Evolutionary conservation across 2,113 vertebrate species (phyloP), one percentile per base, ranked within the genome.

Genomic region (Corvus hawaiiensis): DNA sequence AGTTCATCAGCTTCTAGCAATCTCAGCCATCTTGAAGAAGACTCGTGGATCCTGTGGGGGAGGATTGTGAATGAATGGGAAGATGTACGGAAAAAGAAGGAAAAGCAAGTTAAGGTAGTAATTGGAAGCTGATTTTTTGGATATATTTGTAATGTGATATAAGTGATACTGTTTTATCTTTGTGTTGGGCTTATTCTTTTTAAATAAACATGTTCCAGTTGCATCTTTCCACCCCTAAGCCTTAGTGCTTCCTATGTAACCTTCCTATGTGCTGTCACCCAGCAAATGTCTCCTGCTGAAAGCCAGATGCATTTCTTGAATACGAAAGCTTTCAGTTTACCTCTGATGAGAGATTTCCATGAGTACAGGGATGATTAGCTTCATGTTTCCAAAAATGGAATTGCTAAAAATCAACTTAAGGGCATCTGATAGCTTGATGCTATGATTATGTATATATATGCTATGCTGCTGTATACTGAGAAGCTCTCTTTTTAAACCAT

Each of bases 41-140:
- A 99, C 96, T 97, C 99, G 0, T 99, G 99, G 99, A 99, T 99
- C 71, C 97, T 99, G 26, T 99, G 99, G 99, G 99, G 99, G 15
- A 98, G 99, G 84, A 98, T 99, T 66, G 99, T 99, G 96, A 99
- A 99, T 49, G 99, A 99, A 96, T 99, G 99, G 99, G 99, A 99
- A 96, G 99, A 99, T 69, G 98, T 99, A 44, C 98, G 98, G 78
- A 99, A 99, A 97, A 99, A 99, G 97, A 99, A 99, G 93, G 99
- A 99, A 96, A 99, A 99, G 89, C 99, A 99, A 97, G 98, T 99
- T 48, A 99, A 99, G 99, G 99, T 99, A 98, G 97, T 78, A 35
- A 8, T 17, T 83, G 48, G 43, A 67, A 27, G 10, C 18, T 7
- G 2, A 4, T 22, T 66, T 66, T 54, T 26, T 37, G 10, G 20